Base-by-base conservation (phyloP, 2,113 vertebrate species). In the Equus quagga region DNA sequence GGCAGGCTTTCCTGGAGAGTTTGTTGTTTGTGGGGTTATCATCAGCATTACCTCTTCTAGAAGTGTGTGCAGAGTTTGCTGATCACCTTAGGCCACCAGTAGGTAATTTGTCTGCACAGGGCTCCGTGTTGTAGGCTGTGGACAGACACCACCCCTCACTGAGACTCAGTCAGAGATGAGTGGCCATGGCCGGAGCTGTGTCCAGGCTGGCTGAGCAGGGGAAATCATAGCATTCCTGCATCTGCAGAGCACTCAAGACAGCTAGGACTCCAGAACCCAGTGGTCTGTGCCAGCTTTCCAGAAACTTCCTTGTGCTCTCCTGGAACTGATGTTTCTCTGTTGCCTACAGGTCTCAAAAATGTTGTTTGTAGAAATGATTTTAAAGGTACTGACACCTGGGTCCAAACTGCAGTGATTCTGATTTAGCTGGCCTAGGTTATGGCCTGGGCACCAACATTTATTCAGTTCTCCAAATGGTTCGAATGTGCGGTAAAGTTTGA, bases 81-180 rank as follows among this genome's bases (percentile, higher is more conserved):
- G 19, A 11, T 33, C 62, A 5, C 62, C 44, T 81, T 73, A 46
- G 79, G 60, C 89, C 60, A 31, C 21, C 46, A 13, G 1, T 3
- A 60, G n/a, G 18, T 44, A 19, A 0, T n/a, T 81, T 89, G 70
- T 72, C 83, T 36, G 72, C 76, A 26, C 51, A 46, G 76, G 6
- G 26, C 70, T 36, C 94, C 14, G 33, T 49, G 33, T 9, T 44
- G 58, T 46, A 41, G 73, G 89, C 85, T 82, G 8, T 76, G 23
- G 75, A 60, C 36, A 51, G 36, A 76, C 5, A 18, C 7, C 0
- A 0, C 87, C 49, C 51, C 36, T n/a, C 69, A 80, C 58, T 0
- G 0, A 67, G 88, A 92, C 82, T 82, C 89, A 8, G 33, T 21
- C 23, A 24, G 60, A 76, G 54, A 86, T 87, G 73, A 44, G 70